phyloP scores from a whole-genome alignment of 2,113 vertebrate genomes.

The Carollia perspicillata region DNA sequence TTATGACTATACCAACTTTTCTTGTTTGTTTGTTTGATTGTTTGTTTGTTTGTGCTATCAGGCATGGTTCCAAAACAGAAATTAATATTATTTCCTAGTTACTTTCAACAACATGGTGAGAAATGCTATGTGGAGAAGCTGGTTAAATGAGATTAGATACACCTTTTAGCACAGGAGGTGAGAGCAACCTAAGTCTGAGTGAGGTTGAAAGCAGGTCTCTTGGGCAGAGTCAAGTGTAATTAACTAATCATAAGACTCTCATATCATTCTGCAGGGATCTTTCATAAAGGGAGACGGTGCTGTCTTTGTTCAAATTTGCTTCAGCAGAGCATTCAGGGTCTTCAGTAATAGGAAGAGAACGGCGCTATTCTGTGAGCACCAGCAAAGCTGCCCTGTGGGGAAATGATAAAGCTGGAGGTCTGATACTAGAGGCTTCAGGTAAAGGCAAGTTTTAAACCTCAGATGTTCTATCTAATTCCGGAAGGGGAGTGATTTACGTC shows the following conservation, averaged over 20 bases:
- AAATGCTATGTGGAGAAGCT: background rate
- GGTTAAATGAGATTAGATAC: background rate
- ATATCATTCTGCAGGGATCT: background rate
- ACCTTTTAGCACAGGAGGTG: background rate
- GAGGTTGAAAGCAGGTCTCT: background rate
- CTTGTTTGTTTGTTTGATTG: background rate
- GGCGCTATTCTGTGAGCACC: background rate
- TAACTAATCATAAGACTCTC: background rate
- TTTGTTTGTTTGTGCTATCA: background rate
- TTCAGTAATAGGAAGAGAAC: background rate
- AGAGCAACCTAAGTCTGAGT: background rate
- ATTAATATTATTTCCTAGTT: background rate
- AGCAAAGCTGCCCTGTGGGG: background rate
- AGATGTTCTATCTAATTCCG: constrained; percentile 36
- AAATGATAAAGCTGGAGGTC: background rate
- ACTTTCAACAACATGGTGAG: background rate
- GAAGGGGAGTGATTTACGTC: constrained; percentile 39
- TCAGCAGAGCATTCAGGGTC: background rate
- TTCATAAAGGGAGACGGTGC: background rate
- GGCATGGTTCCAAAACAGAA: background rate
- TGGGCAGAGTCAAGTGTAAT: background rate
- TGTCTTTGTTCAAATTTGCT: background rate
- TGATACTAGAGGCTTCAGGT: background rate
- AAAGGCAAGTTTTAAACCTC: background rate
- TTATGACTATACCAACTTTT: background rate